Evolutionary conservation across 2,888 invertebrate species (phyloP), one percentile per base, ranked within the genome.

Genomic region (Hanleya hanleyi): DNA sequence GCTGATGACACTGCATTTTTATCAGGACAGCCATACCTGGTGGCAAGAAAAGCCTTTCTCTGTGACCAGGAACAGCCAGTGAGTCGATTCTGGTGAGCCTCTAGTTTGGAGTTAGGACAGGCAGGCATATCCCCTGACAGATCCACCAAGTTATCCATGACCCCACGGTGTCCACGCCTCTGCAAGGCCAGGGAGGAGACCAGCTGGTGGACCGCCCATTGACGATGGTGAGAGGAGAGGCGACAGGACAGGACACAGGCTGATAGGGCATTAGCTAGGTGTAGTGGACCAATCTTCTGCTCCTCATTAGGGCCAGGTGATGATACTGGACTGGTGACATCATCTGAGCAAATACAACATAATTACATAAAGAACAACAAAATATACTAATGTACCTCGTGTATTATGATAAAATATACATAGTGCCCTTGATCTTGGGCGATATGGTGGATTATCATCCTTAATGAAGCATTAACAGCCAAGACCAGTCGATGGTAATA

Each of bases 201-300:
- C 76, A 94, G 88, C 85, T 93, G 93, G 76, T 93, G 92, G 0
- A 92, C 91, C 0, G 93, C 93, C 94, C 94, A 94, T 83, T 93
- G 92, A 38, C 93, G 91, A 79, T 92, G 91, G 35, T 87, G 87
- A 18, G 91, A 88, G 51, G 91, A 89, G n/a, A 93, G 89, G 66
- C 91, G 90, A 29, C 91, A 91, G 0, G 93, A 93, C 75, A 94
- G 87, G 15, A 93, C 91, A 86, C 93, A 93, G 0, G 93, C 93
- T 4, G 93, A 92, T 65, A 94, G 86, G 5, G 93, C 93, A 86
- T 94, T 93, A 47, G 93, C 92, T 51, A 94, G 88, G 71, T 92
- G 92, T 50, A 93, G 87, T 1, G 92, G 92, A 47, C 90, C 79
- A 38, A 78, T 70, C 12, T 70, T 64, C 7, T 69, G 66, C 37